Base-by-base conservation (phyloP, 2,797 vertebrate genomes). In the Sciurus carolinensis region DNA sequence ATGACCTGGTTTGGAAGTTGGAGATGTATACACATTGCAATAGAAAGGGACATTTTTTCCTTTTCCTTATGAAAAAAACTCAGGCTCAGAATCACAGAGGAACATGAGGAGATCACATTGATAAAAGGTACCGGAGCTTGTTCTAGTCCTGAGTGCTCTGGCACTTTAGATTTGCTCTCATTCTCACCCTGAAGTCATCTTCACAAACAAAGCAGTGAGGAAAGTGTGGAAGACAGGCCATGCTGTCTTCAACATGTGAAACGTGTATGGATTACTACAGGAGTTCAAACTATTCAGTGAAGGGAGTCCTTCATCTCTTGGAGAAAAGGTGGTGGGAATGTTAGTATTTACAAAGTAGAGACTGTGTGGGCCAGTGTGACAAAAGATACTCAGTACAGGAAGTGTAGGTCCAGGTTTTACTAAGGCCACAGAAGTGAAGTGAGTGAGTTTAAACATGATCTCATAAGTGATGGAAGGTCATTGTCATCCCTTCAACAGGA, bases 281-380 rank as follows among this genome's bases (percentile, higher is more conserved):
- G 26, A 89, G 90, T 89, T 85, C 28, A 57, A 95, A 72, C 12
- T 76, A 44, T 76, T 81, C 17, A 39, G 3, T 79, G 52, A 72
- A 75, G 11, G 88, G 52, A 95, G 14, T 64, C 39, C 20, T 8
- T 44, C 0, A 33, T 36, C 9, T 83, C 42, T 28, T 88, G 24
- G 85, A 75, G 72, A 64, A 42, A 44, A 62, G 87, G 42, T 47
- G 44, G 42, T 1, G 2, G 2, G 1, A 28, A 5, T 39, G 18
- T 57, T 7, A 3, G 28, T 5, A 44, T 76, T 80, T 57, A 69
- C 18, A 69, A 79, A 64, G 30, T n/a, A 52, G 39, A 76, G 14
- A 4, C 18, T 77, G 0, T 54, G 2, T 64, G 50, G 57, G 8
- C 30, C 44, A 62, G 36, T 36, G 17, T 47, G 5, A 17, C 26